phyloP scores from a whole-genome alignment of 2,888 invertebrate genomes.

The Acheta domesticus region DNA sequence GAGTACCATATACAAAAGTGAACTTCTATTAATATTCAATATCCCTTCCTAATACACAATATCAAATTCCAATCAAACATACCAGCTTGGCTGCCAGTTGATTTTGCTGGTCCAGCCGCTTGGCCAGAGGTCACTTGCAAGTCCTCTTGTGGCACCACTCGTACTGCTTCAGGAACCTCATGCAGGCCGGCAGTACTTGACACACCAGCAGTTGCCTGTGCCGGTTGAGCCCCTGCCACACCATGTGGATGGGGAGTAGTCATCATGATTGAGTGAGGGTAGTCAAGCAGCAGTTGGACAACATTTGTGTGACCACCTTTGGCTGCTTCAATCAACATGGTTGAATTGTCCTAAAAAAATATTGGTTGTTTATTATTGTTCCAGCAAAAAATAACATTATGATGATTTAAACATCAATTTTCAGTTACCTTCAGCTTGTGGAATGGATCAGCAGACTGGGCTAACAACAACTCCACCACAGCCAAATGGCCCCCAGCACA shows the following conservation, averaged over 20 bases:
- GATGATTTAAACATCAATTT: neutral
- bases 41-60: neutral
- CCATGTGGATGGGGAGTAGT: conserved; percentile 43
- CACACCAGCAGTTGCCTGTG: conserved; percentile 23
- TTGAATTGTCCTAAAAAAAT: conserved; percentile 78
- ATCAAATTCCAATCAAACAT: neutral
- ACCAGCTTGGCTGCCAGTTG: conserved; percentile 32
- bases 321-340: conserved; percentile 97
- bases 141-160: conserved; percentile 47
- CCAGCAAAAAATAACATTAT: neutral
- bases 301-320: conserved; percentile 96
- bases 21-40: too few relatives aligned
- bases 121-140: conserved; percentile 45
- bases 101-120: conserved; percentile 45
- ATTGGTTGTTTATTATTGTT: neutral
- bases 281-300: conserved; percentile 91
- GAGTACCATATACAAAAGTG: too few relatives aligned
- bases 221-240: conserved; percentile 28
- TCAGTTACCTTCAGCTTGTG: conserved; percentile 80
- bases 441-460: conserved; percentile 90
- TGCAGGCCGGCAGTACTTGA: conserved; percentile 48
- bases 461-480: conserved; percentile 87
- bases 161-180: conserved; percentile 59
- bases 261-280: conserved; percentile 81
- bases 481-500: conserved; percentile 94